Base-by-base conservation (phyloP, 2,797 vertebrate genomes). In the Tadarida brasiliensis region DNA sequence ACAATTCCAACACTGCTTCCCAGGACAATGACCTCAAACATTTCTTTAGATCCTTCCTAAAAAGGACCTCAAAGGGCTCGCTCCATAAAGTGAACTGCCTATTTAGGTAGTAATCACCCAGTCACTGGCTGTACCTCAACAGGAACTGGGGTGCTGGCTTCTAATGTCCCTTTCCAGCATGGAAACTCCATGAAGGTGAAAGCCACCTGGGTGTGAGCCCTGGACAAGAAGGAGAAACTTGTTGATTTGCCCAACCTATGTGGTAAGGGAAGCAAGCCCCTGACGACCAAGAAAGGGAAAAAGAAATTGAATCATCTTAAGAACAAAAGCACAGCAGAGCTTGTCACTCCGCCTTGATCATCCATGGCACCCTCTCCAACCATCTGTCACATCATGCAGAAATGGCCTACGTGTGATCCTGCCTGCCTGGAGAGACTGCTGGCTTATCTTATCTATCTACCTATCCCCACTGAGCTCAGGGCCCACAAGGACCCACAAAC, bases 361-460 rank as follows among this genome's bases (percentile, higher is more conserved):
- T 95, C 96, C 91, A 73, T 83, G 95, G 97, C 97, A 97, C 96
- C 95, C 96, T 95, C 96, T 96, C 92, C 96, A 97, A 89, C 97
- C 97, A 97, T 98, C 97, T 98, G 97, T 96, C 96, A 96, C 93
- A 94, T 96, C 97, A 93, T 91, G 95, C 30, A 97, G 97, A 96
- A 96, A 96, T 67, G 90, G 96, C 96, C 96, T 87, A 89, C 39
- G 83, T 96, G 97, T 65, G 94, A 89, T 73, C 94, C 96, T 94
- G 96, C 93, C 92, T 95, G 96, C 96, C 97, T 96, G 83, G 94
- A 84, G 97, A 97, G 91, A 65, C 59, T 56, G 91, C 92, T 97
- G 97, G 97, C 97, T 96, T 11, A 71, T 61, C 97, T 96, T 11
- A 71, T 61, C 97, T 97, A 96, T 33, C 91, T 95, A 76, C 91